A percentile compares a stretch with the other conserved stretches of the same genome.
Evolutionary conservation across 1,140 invertebrate genomes (phyloP).

Genomic region (Saxidomus purpurata): DNA sequence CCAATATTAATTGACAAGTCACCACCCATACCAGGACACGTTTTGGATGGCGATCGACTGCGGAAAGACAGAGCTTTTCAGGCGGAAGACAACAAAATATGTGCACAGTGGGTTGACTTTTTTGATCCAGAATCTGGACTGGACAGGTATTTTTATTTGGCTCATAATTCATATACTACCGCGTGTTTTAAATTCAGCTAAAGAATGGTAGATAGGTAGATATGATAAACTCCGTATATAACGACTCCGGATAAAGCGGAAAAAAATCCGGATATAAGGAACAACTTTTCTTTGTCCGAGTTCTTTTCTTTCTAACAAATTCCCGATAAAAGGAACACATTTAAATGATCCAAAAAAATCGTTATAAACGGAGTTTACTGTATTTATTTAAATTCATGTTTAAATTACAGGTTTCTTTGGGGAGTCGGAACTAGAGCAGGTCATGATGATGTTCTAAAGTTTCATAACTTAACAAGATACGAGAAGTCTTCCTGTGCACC

Average conservation of each 20-base stretch:
- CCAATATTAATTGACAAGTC: conserved; percentile 71
- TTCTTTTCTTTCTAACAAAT: too few species aligned
- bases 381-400: too few species aligned
- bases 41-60: conserved; percentile 62
- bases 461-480: conserved; percentile 42
- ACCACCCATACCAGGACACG: conserved; percentile 59
- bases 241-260: too few species aligned
- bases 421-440: conserved; percentile 28
- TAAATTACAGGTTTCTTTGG: conserved; percentile 35
- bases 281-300: too few species aligned
- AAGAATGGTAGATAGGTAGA: too few species aligned
- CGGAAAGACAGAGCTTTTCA: conserved; percentile 67
- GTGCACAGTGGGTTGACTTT: conserved; percentile 74
- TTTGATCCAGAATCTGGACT: conserved; percentile 73
- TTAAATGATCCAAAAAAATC: too few species aligned
- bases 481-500: conserved; percentile 16
- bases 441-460: conserved; percentile 21
- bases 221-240: too few species aligned
- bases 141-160: conserved; percentile 65
- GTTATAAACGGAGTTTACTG: too few species aligned
- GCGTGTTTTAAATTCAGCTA: too few species aligned
- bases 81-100: conserved; percentile 56
- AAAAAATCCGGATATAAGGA: too few species aligned
- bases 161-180: too few species aligned
- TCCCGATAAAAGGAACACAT: too few species aligned